Conservation (phyloP, 1,140 invertebrate species). For the Scaptomyza hsui region DNA sequence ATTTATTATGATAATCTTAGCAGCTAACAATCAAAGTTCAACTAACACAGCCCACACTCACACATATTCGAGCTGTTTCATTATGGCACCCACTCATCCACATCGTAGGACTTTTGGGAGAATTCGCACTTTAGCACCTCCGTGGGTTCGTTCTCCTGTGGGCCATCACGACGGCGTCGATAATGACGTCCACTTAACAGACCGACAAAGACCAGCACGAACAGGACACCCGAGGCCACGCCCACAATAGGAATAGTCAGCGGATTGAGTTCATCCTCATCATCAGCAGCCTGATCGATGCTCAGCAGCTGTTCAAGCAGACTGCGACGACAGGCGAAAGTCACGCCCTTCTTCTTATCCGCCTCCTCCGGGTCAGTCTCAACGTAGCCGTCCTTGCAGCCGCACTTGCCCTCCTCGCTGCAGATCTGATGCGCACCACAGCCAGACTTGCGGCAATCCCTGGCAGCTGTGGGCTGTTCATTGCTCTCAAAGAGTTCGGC, state of each 20-base stretch:
- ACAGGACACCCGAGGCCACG: slow-evolving; percentile 45
- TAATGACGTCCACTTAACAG: slow-evolving; percentile 28
- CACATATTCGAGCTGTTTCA: not conserved
- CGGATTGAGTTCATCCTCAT: slow-evolving; percentile 55
- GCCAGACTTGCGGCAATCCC: slow-evolving; percentile 41
- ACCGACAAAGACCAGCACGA: slow-evolving; percentile 54
- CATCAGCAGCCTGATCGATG: slow-evolving; percentile 59
- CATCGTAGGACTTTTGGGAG: slow-evolving; percentile 62
- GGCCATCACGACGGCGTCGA: slow-evolving; percentile 24
- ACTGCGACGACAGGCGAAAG: slow-evolving; percentile 44
- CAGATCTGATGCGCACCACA: slow-evolving; percentile 60
- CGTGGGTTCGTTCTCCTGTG: slow-evolving; percentile 25
- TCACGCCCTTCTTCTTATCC: not conserved
- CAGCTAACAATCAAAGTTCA: slow-evolving; percentile 49
- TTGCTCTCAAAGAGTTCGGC: slow-evolving; percentile 65
- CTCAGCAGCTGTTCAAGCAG: slow-evolving; percentile 49
- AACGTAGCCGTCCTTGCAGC: slow-evolving; percentile 48
- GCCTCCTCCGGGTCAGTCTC: slow-evolving; percentile 17
- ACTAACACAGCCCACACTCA: slow-evolving; percentile 52
- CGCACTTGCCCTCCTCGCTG: slow-evolving; percentile 35
- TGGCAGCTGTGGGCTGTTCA: slow-evolving; percentile 6
- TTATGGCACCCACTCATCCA: slow-evolving; percentile 65
- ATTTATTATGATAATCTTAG: slow-evolving; percentile 48
- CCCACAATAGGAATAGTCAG: slow-evolving; percentile 66
- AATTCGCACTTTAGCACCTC: slow-evolving; percentile 57